These are phyloP conservation scores for Rhineura floridana DNA, from an alignment of 2,113 vertebrate species.

Conservation along the genomic window DNA sequence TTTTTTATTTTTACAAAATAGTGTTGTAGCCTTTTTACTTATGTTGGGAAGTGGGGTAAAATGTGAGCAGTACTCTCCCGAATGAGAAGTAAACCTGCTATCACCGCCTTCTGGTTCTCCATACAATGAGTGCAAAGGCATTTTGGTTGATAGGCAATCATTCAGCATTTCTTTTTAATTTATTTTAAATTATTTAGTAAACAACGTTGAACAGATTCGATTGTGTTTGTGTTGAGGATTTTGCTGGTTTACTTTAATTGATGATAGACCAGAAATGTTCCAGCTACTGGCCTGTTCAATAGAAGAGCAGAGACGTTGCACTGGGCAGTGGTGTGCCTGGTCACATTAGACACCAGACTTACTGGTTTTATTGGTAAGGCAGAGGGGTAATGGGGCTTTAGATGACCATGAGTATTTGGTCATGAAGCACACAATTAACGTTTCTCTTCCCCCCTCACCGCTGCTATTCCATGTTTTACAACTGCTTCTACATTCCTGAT, in stretches of 20 bases:
- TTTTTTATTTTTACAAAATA: not conserved
- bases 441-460: no score
- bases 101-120: not conserved
- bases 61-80: no score
- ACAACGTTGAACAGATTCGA: not conserved
- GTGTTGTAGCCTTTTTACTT: not conserved
- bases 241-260: not conserved
- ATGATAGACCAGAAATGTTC: not conserved
- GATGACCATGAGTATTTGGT: no score
- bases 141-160: not conserved
- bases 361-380: no score
- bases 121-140: not conserved
- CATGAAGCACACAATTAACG: no score
- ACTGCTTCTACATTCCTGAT: no score
- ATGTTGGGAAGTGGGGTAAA: not conserved
- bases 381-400: no score
- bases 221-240: not conserved
- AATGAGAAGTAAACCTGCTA: no score
- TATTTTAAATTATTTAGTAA: not conserved
- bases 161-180: not conserved
- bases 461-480: no score
- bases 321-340: no score
- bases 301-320: not conserved
- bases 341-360: no score
- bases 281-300: not conserved